Evolutionary conservation across 2,888 invertebrate genomes (phyloP).

Genomic region (Pseudococcus longispinus): DNA sequence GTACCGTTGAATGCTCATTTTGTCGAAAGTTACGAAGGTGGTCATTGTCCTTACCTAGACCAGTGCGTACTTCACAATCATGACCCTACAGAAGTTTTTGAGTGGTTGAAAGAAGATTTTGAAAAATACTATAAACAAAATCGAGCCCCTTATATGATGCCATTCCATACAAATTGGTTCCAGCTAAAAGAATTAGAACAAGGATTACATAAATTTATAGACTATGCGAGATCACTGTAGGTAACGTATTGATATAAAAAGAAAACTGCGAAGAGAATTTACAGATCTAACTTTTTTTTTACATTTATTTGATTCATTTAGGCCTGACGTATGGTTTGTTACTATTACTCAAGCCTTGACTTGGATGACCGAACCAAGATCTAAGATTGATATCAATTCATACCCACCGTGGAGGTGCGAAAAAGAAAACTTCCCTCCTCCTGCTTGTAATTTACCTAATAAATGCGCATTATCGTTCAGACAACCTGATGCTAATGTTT

Average conservation of each 20-base stretch:
- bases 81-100: conserved; percentile 78
- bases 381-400: conserved; percentile 71
- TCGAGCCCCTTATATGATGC: conserved; percentile 91
- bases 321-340: neutral
- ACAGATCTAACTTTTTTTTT: neutral
- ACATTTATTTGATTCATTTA: too few species aligned
- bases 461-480: conserved; percentile 85
- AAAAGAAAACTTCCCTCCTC: conserved; percentile 73
- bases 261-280: neutral
- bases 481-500: conserved; percentile 76
- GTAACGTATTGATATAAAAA: conserved; percentile 61
- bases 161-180: conserved; percentile 97
- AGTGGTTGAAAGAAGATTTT: conserved; percentile 91
- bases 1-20: conserved; percentile 89
- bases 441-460: conserved; percentile 80
- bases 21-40: conserved; percentile 86
- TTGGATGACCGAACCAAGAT: conserved; percentile 87
- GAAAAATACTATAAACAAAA: conserved; percentile 70
- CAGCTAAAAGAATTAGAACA: conserved; percentile 82
- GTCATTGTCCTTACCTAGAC: conserved; percentile 90
- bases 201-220: conserved; percentile 84
- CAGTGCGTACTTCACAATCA: conserved; percentile 91
- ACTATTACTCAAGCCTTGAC: conserved; percentile 84
- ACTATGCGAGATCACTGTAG: conserved; percentile 78
- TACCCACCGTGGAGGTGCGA: conserved; percentile 85